Base-by-base conservation (phyloP, 2,113 vertebrate species). In the Charadrius vociferus region DNA sequence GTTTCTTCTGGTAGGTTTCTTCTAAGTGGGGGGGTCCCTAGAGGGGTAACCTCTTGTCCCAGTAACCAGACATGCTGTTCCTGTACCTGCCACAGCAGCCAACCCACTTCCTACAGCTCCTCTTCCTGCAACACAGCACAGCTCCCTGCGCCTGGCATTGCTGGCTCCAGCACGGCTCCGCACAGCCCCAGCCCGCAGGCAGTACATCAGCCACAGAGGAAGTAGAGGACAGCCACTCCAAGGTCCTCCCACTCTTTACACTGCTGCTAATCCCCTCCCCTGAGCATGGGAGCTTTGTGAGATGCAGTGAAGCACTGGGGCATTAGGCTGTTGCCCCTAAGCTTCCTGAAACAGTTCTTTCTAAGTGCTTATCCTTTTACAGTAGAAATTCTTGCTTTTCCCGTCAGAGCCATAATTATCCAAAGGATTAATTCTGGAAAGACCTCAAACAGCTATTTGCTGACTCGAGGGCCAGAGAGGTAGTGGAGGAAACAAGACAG, bases 191-290 rank as follows among this genome's bases (percentile, higher is more conserved):
- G 73, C 49, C n/a, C 18, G 34, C 61, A 63, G 67, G 71, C 79
- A 72, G 58, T n/a, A 14, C 39, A 18, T 30, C 68, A 72, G 71
- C 58, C 45, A 10, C 0, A 10, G 34, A 43, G 39, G 67, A 39
- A 49, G 75, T 36, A 61, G 39, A 52, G 36, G 27, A 61, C 41
- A 22, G 55, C 34, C 50, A 30, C 49, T 8, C 19, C 1, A 7
- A 45, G 70, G 29, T 13, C n/a, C 92, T 62, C n/a, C 3, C 0
- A 0, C 27, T 80, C 37, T 15, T 55, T 3, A n/a, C 29, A 21
- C 43, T 67, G 45, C 23, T 32, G 30, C 66, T 23, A 26, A 53
- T 47, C 27, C 30, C 27, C 1, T 61, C 23, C 55, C 36, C 26
- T 7, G 14, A 18, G 53, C 6, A 20, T 0, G 1, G 27, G 20